These are phyloP conservation scores for Protaetia brevitarsis DNA, from an alignment of 1,140 invertebrate genomes.

Conservation along the genomic window DNA sequence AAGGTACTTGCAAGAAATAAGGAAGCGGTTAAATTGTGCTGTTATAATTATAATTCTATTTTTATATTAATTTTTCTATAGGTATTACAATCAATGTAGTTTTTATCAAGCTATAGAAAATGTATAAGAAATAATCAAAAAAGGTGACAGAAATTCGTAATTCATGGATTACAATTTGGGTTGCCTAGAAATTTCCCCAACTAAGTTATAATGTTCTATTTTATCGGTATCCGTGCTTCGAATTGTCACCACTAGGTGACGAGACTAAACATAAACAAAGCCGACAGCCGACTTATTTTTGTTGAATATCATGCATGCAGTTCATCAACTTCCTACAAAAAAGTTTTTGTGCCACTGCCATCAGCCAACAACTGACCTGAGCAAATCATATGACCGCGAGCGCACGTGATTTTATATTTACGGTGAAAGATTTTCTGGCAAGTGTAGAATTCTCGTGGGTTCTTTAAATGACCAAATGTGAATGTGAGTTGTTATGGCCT, in stretches of 20 bases:
- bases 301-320: conserved; percentile 9
- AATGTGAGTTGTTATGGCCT: conserved; percentile 51
- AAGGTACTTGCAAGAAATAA: too few relatives aligned
- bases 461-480: conserved; percentile 40
- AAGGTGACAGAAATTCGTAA: too few relatives aligned
- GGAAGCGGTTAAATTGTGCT: too few relatives aligned
- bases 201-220: neutral
- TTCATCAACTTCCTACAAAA: conserved; percentile 26
- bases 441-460: conserved; percentile 32
- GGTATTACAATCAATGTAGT: too few relatives aligned
- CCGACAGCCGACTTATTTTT: conserved; percentile 11
- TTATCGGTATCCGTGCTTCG: neutral
- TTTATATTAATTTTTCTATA: too few relatives aligned
- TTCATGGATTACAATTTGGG: neutral
- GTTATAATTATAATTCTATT: too few relatives aligned
- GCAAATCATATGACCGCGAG: conserved; percentile 55
- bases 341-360: conserved; percentile 29
- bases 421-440: conserved; percentile 48
- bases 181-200: neutral
- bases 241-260: neutral
- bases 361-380: conserved; percentile 27
- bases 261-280: neutral
- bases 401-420: conserved; percentile 59
- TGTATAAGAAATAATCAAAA: too few relatives aligned
- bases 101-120: too few relatives aligned